Percentiles rank a stretch among this genome's conserved stretches.
phyloP scores from a whole-genome alignment of 2,888 invertebrate genomes.

The Drosophila neonasuta region DNA sequence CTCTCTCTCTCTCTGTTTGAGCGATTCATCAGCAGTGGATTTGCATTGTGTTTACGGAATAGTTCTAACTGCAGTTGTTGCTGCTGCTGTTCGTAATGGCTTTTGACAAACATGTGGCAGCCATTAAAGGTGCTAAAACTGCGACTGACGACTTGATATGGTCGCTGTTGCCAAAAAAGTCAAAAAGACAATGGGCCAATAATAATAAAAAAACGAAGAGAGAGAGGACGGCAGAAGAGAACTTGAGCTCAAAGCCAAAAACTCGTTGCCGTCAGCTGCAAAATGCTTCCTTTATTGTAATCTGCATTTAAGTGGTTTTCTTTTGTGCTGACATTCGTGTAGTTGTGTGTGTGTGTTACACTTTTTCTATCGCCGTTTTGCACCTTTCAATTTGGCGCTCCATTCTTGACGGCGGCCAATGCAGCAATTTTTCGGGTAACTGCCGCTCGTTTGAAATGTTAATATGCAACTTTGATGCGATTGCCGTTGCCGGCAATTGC shows the following conservation, averaged over 20 bases:
- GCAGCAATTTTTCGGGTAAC: conserved; percentile 69
- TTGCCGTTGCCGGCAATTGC: conserved; percentile 66
- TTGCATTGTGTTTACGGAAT: conserved; percentile 13
- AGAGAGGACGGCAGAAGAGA: background rate
- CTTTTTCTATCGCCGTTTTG: conserved; percentile 28
- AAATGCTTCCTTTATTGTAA: conserved; percentile 72
- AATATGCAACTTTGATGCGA: conserved; percentile 70
- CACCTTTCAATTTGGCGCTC: conserved; percentile 70
- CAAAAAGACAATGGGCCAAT: conserved; percentile 55
- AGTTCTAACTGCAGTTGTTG: conserved; percentile 1
- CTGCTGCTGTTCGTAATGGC: conserved; percentile 44
- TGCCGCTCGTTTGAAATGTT: conserved; percentile 74
- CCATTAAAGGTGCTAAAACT: conserved; percentile 64
- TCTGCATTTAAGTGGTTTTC: conserved; percentile 76
- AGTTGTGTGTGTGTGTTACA: conserved; percentile 16
- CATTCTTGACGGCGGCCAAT: conserved; percentile 59
- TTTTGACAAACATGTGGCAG: conserved; percentile 51
- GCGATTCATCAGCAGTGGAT: conserved; percentile 15
- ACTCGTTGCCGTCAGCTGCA: conserved; percentile 61
- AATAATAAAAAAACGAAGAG: conserved; percentile 38
- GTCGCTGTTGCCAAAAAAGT: conserved; percentile 37
- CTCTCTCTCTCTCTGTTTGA: background rate
- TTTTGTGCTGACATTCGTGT: conserved; percentile 56
- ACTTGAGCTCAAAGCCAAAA: conserved; percentile 38
- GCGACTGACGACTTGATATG: conserved; percentile 58